Evolutionary conservation across 2,113 vertebrate genomes (phyloP), one percentile per base, ranked within the genome.

Genomic region (Tragulus kanchil): DNA sequence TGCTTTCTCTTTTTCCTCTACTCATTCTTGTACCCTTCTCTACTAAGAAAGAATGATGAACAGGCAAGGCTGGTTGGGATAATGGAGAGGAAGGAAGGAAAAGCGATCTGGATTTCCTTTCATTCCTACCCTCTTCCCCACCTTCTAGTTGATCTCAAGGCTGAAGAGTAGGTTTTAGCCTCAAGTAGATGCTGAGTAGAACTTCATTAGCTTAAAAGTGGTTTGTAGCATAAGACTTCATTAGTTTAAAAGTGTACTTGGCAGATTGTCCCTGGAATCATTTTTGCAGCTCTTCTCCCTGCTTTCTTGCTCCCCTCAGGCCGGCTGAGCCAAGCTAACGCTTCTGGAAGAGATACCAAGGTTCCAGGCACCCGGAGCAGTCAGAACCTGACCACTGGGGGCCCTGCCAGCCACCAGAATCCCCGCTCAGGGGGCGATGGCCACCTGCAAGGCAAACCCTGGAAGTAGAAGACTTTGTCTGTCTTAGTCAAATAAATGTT

Each of bases 401-500:
- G 93, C 77, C 97, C 93, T 1, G 15, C 91, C 2, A 86, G 96
- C 65, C 94, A 98, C 82, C 95, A 98, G 6, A 96, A 97, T 45
- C 3, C 98, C 93, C 98, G 98, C 16, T 97, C 98, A 0, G 96
- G 98, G 85, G 98, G 98, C 98, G 98, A 98, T 90, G 96, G 94
- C 71, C 92, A 85, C 88, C 4, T 97, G 73, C 98, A 98, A 81
- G 97, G 73, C 90, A 98, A 98, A 92, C 99, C 99, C 0, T 99
- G 99, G 99, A 99, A 99, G 98, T 99, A 98, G 98, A 98, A 81
- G 94, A 84, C 65, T 28, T 0, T 45, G 73, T 85, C 91, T 93
- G 67, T n/a, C 84, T 48, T 86, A 50, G 23, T 69, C 64, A 52
- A 98, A 98, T 98, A 98, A 98, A 98, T 1, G 71, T 93, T 11